Evolutionary conservation across 2,113 vertebrate genomes (phyloP).

Genomic region (Corythoichthys haematopterus): DNA sequence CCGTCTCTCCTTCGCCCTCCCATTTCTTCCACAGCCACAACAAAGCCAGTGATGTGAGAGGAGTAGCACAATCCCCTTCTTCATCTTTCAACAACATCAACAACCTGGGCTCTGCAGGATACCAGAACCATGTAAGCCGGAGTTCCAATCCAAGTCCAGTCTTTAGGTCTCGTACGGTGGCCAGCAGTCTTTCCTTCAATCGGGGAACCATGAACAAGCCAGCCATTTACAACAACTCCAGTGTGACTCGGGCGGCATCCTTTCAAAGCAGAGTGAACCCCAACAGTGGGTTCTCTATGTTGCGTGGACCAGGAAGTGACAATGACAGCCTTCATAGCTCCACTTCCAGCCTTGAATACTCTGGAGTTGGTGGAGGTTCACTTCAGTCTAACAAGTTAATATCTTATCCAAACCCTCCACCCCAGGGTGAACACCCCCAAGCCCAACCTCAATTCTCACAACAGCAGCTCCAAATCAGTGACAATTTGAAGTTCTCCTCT

Average conservation of each 20-base stretch:
- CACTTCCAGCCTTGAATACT: conserved; percentile 80
- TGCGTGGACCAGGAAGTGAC: conserved; percentile 69
- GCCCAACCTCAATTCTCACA: conserved; percentile 15
- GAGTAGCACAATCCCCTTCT: conserved; percentile 23
- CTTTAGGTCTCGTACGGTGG: conserved; percentile 57
- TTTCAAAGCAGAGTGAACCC: conserved; percentile 74
- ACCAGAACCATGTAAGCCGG: conserved; percentile 44
- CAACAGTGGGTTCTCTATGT: conserved; percentile 53
- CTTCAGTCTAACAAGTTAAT: conserved; percentile 31
- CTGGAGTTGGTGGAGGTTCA: conserved; percentile 23
- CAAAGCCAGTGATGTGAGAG: conserved; percentile 47
- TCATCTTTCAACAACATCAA: conserved; percentile 38
- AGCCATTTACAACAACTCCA: conserved; percentile 39
- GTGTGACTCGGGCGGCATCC: conserved; percentile 66
- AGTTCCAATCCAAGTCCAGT: conserved; percentile 54
- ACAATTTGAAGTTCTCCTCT: conserved; percentile 67
- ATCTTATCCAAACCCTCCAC: conserved; percentile 50
- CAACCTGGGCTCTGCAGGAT: conserved; percentile 39
- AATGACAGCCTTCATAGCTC: conserved; percentile 83
- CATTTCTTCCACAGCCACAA: conserved; percentile 44
- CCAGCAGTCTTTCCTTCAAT: conserved; percentile 71
- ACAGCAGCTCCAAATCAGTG: conserved; percentile 32
- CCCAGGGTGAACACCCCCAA: conserved; percentile 27
- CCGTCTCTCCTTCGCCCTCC: conserved; percentile 48
- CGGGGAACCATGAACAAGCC: conserved; percentile 61